These are phyloP conservation scores for Autographa pulchrina DNA, from an alignment of 2,888 invertebrate genomes.

Conservation along the genomic window DNA sequence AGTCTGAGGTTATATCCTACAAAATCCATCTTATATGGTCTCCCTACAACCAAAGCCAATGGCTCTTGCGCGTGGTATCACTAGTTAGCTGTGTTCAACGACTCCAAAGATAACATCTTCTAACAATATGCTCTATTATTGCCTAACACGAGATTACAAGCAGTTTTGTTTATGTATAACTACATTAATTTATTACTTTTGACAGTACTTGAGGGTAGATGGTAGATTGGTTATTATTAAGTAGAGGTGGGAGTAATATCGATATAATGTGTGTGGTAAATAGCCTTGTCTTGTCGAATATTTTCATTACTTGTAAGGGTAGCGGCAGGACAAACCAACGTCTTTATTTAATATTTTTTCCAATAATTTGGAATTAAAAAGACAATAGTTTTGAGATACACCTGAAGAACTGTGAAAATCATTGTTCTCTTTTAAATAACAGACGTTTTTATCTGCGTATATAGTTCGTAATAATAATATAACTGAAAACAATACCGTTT, in stretches of 20 bases:
- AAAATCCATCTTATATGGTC: conserved; percentile 29
- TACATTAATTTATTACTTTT: conserved; percentile 73
- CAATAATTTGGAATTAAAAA: no score
- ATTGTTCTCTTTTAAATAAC: no score
- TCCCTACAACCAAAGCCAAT: conserved; percentile 66
- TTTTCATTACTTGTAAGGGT: not conserved
- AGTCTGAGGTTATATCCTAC: no score
- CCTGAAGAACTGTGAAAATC: no score
- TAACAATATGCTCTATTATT: conserved; percentile 80
- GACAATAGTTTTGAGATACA: no score
- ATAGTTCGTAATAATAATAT: no score
- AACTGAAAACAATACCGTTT: no score
- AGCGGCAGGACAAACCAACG: no score
- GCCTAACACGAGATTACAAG: conserved; percentile 63
- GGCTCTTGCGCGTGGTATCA: conserved; percentile 72
- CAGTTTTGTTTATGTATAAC: conserved; percentile 68
- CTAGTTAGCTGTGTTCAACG: conserved; percentile 77
- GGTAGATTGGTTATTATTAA: conserved; percentile 35
- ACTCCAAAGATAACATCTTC: conserved; percentile 84
- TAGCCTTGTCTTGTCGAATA: not conserved
- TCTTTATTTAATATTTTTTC: no score
- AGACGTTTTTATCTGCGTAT: no score
- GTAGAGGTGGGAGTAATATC: conserved; percentile 13
- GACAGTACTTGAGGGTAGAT: conserved; percentile 65
- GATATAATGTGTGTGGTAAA: not conserved